Evolutionary conservation across 2,797 vertebrate species (phyloP).

Genomic region (Amazona finschi): DNA sequence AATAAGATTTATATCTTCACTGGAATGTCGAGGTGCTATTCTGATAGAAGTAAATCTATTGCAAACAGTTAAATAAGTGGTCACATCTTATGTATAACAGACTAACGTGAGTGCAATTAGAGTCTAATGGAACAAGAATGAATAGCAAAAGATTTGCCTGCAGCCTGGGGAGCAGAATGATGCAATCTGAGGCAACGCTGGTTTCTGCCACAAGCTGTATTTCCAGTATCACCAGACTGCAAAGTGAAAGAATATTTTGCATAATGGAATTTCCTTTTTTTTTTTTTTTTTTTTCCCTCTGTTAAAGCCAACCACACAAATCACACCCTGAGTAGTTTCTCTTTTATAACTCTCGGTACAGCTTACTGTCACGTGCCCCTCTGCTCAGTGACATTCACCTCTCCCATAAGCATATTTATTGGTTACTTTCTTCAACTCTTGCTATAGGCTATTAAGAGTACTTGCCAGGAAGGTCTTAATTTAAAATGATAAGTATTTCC

Average conservation of each 20-base stretch:
- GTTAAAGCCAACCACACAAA: not conserved
- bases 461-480: not conserved
- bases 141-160: conserved; percentile 2
- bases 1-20: not conserved
- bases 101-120: not conserved
- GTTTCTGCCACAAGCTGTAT: not conserved
- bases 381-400: not conserved
- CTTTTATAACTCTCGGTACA: not conserved
- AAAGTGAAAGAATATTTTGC: conserved; percentile 17
- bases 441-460: not conserved
- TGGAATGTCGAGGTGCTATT: not conserved
- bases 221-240: conserved; percentile 1
- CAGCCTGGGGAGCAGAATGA: not conserved
- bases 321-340: not conserved
- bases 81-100: not conserved
- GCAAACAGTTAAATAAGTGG: not conserved
- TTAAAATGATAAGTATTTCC: not conserved
- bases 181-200: not conserved
- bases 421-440: not conserved
- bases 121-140: not conserved
- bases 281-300: not conserved
- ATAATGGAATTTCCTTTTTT: not conserved
- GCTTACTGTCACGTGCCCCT: not conserved
- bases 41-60: not conserved
- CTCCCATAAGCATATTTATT: not conserved